phyloP scores from a whole-genome alignment of 2,888 invertebrate species.

The Scelioninae gen. 1 region DNA sequence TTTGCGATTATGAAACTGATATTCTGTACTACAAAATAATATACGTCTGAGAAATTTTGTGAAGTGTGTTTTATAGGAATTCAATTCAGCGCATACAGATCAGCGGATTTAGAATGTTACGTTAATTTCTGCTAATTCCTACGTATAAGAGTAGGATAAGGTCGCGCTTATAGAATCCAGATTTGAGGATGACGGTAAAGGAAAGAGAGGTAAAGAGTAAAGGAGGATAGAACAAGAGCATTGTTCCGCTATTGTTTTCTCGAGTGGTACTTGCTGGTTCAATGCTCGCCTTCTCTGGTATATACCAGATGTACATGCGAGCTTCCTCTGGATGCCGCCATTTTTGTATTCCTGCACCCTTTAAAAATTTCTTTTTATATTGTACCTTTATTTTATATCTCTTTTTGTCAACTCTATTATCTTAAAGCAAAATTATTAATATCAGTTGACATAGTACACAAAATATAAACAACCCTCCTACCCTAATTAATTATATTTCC shows the following conservation, averaged over 20 bases:
- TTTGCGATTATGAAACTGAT: no score
- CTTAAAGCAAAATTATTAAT: neutral
- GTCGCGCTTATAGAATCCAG: conserved; percentile 75
- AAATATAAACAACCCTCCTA: no score
- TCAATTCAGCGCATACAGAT: neutral
- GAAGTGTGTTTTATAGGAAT: neutral
- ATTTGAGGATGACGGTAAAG: conserved; percentile 81
- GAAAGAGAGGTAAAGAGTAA: conserved; percentile 71
- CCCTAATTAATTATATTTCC: no score
- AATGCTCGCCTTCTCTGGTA: conserved; percentile 81
- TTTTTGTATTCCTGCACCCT: conserved; percentile 71
- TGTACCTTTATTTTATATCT: conserved; percentile 45
- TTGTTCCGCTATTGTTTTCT: conserved; percentile 84
- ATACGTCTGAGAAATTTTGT: neutral
- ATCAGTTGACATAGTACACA: no score
- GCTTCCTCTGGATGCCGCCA: conserved; percentile 71
- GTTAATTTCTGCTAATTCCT: conserved; percentile 48
- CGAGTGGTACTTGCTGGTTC: conserved; percentile 84
- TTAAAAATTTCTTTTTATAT: conserved; percentile 67
- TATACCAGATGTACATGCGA: conserved; percentile 82
- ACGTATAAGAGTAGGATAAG: conserved; percentile 50
- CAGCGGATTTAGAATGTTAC: conserved; percentile 19
- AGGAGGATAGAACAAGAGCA: conserved; percentile 75
- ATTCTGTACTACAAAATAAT: no score
- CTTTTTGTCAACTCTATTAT: conserved; percentile 31